These are phyloP conservation scores for Garra rufa DNA, from an alignment of 2,113 vertebrate genomes.

Conservation along the genomic window DNA sequence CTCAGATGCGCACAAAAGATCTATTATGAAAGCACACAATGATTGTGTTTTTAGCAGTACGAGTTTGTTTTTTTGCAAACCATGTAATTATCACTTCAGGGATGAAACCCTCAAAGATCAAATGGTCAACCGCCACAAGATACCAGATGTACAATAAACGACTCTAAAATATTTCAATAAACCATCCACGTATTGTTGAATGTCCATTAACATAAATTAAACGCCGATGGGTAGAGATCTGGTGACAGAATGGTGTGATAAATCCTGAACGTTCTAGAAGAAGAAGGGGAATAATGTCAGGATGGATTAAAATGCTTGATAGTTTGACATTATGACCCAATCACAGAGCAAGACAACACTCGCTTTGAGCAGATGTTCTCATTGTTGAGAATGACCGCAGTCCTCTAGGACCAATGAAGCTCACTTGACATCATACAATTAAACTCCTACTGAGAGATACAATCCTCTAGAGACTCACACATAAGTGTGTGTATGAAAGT, in stretches of 20 bases:
- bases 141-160: slow-evolving; percentile 14
- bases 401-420: slow-evolving; percentile 16
- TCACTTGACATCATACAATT: slow-evolving; percentile 37
- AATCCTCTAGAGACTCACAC: slow-evolving; percentile 16
- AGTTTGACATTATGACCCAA: slow-evolving; percentile 37
- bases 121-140: background rate
- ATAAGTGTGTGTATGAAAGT: background rate
- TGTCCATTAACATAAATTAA: slow-evolving; percentile 30
- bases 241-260: slow-evolving; percentile 3
- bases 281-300: slow-evolving; percentile 36
- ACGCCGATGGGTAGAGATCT: background rate
- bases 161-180: slow-evolving; percentile 27
- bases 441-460: slow-evolving; percentile 32
- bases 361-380: slow-evolving; percentile 21
- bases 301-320: slow-evolving; percentile 26
- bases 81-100: slow-evolving; percentile 9
- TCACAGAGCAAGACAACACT: slow-evolving; percentile 31
- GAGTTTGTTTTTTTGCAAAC: background rate
- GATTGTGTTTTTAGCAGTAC: background rate
- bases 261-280: slow-evolving; percentile 42
- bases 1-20: background rate
- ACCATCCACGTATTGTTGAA: slow-evolving; percentile 4
- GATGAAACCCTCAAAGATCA: background rate
- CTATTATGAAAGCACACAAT: background rate
- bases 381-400: slow-evolving; percentile 1